A percentile compares a stretch with the other conserved stretches of the same genome.
phyloP scores from a whole-genome alignment of 2,113 vertebrate species.

The Xiphophorus couchianus region DNA sequence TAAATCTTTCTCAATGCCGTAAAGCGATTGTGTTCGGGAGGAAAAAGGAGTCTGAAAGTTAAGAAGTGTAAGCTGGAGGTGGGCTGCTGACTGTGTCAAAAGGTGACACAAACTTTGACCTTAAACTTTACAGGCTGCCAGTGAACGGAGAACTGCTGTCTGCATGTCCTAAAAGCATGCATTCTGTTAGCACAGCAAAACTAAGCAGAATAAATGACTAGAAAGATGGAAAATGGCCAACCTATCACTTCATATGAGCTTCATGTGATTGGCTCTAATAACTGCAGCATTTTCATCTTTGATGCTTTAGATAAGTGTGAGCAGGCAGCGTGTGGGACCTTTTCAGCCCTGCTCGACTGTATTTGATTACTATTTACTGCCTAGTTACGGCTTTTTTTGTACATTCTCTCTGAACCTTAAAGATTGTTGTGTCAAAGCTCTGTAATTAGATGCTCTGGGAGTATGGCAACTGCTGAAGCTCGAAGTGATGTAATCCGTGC shows the following conservation, averaged over 20 bases:
- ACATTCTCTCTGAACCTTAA: constrained; percentile 37
- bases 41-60: constrained; percentile 8
- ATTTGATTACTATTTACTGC: constrained; percentile 41
- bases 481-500: constrained; percentile 59
- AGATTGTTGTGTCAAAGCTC: constrained; percentile 49
- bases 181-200: not conserved
- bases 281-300: constrained; percentile 24
- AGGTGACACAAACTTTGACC: constrained; percentile 23
- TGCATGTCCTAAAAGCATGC: constrained; percentile 15
- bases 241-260: constrained; percentile 26
- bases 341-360: constrained; percentile 36
- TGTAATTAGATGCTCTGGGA: constrained; percentile 69
- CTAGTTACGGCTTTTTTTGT: constrained; percentile 48
- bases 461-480: constrained; percentile 45
- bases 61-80: constrained; percentile 2
- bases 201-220: constrained; percentile 8
- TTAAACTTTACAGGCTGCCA: constrained; percentile 4
- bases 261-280: constrained; percentile 32
- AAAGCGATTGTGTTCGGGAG: not conserved
- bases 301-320: constrained; percentile 36
- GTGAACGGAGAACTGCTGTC: constrained; percentile 1
- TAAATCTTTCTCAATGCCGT: not conserved
- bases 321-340: constrained; percentile 36
- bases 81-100: constrained; percentile 5
- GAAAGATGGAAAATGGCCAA: constrained; percentile 12